Evolutionary conservation across 2,888 invertebrate genomes (phyloP), one percentile per base, ranked within the genome.

Genomic region (Molorchus minor): DNA sequence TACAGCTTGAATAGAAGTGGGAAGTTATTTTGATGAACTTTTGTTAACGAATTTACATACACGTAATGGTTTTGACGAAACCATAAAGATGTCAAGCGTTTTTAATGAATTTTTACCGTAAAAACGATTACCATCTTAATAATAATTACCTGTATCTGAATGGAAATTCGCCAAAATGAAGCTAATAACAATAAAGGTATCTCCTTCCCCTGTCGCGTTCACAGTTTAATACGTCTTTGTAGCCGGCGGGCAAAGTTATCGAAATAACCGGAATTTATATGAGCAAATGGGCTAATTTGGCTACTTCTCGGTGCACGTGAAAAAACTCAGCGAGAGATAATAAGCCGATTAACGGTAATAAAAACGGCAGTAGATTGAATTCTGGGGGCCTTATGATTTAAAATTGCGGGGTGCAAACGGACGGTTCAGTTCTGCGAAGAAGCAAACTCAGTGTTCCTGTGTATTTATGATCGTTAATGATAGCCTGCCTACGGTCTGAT

Each of bases 381-480:
- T 68, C 64, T 44, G 59, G 61, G n/a, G 53, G 58, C 60, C 66
- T 62, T 68, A 70, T 70, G 72, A 70, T 70, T 71, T 68, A 60
- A 61, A 55, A 67, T 67, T 67, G 65, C 61, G 64, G 65, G 64
- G 64, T 65, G 63, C 63, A 56, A 65, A 59, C 58, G 62, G 61
- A 53, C 49, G 55, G 59, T 55, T 55, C 52, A 65, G 65, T 71
- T 73, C 73, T 70, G 53, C 68, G 71, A 72, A 71, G 67, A 65
- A 68, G 67, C 67, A 64, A 62, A 63, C 64, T 61, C 65, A 67
- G 67, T 70, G 70, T 71, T 67, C 69, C 67, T 72, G 72, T 75
- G 77, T 77, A 79, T 79, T 79, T 78, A 78, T 78, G 77, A 77
- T 75, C 75, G 63, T 73, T 79, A 79, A 79, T 79, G 76, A 79